Conservation (phyloP, 2,797 vertebrate species). For the Setipinna tenuifilis region DNA sequence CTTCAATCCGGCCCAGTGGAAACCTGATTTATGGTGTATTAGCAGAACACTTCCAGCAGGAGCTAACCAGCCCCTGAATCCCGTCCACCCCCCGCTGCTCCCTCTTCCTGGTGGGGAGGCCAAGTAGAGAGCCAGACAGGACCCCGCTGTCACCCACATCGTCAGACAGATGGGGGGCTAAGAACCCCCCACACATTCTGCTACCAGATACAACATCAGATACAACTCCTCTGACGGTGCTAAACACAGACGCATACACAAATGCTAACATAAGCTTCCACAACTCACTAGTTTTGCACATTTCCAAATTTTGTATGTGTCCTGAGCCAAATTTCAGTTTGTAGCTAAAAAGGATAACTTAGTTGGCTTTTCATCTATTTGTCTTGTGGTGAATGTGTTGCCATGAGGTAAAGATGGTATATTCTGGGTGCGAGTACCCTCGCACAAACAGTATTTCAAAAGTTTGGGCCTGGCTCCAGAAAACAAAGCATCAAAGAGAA, state of each 20-base stretch:
- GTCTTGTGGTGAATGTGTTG: background rate
- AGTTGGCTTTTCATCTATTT: background rate
- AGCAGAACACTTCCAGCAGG: conserved; percentile 43
- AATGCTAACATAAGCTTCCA: background rate
- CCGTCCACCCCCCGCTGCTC: conserved; percentile 21
- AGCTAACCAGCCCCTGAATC: conserved; percentile 32
- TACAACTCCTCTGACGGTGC: background rate
- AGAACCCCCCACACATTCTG: background rate
- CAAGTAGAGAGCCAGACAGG: conserved; percentile 25
- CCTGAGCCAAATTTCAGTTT: background rate
- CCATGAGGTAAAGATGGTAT: background rate
- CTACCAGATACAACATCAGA: background rate
- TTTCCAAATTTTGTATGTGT: background rate
- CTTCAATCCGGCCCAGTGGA: conserved; percentile 46
- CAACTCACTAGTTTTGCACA: background rate
- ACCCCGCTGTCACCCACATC: conserved; percentile 27
- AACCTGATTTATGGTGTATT: conserved; percentile 57
- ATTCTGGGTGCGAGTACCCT: background rate
- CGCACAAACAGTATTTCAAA: background rate
- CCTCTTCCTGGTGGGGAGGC: conserved; percentile 33
- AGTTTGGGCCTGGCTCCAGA: background rate
- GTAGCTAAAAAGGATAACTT: background rate
- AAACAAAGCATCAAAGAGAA: background rate
- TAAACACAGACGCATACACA: conserved; percentile 8
- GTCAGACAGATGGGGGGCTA: background rate